Percentiles rank a stretch among this genome's conserved stretches.
phyloP scores from a whole-genome alignment of 2,888 invertebrate genomes.

The Tinea pellionella region DNA sequence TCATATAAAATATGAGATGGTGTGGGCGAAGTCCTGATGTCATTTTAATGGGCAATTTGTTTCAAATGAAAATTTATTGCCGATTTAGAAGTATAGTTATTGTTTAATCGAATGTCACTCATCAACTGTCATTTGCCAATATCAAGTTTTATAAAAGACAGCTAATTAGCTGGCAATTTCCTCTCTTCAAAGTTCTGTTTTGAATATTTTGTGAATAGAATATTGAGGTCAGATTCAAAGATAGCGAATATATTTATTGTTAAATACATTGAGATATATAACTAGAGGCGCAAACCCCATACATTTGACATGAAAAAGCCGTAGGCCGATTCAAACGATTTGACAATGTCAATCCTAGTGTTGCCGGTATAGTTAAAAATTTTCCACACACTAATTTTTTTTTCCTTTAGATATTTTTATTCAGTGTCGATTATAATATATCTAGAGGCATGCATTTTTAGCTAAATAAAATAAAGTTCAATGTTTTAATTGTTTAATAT shows the following conservation, averaged over 20 bases:
- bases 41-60: conserved; percentile 4
- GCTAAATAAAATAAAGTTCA: no score
- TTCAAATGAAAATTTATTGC: not conserved
- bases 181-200: not conserved
- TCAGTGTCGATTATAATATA: no score
- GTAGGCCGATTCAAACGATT: no score
- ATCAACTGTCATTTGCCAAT: not conserved
- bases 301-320: no score
- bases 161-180: not conserved
- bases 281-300: no score
- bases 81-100: conserved; percentile 1
- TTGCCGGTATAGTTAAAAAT: no score
- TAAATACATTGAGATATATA: no score
- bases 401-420: no score
- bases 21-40: not conserved
- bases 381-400: no score
- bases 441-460: no score
- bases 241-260: not conserved
- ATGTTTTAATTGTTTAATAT: no score
- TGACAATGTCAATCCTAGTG: no score
- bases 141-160: not conserved
- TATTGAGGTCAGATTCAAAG: not conserved
- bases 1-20: not conserved
- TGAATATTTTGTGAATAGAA: not conserved
- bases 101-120: not conserved